Conservation (phyloP, 2,797 vertebrate species). For the Ceyx erithaca region DNA sequence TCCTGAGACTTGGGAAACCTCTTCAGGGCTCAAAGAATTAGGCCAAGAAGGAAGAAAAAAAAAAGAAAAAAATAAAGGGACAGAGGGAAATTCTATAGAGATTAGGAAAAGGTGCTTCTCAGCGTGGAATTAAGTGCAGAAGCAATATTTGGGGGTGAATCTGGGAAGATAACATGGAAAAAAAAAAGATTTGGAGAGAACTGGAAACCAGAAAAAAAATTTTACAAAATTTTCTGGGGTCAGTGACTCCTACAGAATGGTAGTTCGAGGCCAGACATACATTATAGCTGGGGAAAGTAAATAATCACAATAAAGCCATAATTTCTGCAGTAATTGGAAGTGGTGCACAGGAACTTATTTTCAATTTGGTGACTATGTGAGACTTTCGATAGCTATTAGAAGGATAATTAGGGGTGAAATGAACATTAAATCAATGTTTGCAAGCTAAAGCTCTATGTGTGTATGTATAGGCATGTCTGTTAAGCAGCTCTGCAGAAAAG, state of each 20-base stretch:
- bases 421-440: conserved; percentile 73
- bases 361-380: conserved; percentile 57
- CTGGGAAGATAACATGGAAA: not conserved
- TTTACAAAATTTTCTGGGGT: conserved; percentile 35
- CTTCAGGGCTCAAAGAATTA: not conserved
- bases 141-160: not conserved
- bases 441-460: not conserved
- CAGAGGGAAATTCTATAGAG: not conserved
- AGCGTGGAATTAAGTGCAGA: not conserved
- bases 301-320: conserved; percentile 56
- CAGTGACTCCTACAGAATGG: not conserved
- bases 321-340: conserved; percentile 52
- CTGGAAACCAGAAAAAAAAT: not conserved
- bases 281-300: conserved; percentile 60
- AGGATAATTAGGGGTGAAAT: conserved; percentile 75
- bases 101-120: not conserved
- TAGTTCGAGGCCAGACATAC: conserved; percentile 42
- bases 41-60: not conserved
- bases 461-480: not conserved
- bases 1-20: not conserved
- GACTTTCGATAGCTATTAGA: conserved; percentile 69
- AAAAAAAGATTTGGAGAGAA: not conserved
- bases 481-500: too few species aligned
- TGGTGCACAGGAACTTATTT: conserved; percentile 57
- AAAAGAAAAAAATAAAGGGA: not conserved